Conservation (phyloP, 2,888 invertebrate genomes). For the Ectemnius continuus region DNA sequence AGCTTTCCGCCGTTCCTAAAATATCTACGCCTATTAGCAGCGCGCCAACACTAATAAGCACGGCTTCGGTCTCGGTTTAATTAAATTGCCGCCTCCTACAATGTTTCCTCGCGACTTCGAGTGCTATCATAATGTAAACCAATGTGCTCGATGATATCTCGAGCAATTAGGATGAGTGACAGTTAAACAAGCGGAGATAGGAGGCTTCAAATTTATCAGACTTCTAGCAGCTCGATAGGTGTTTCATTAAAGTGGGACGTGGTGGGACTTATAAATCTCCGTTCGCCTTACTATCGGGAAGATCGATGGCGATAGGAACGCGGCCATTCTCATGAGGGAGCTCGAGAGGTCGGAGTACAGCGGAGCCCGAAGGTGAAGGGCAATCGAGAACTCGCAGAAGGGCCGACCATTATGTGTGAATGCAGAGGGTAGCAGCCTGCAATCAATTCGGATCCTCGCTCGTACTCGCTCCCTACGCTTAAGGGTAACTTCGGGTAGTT, state of each 20-base stretch:
- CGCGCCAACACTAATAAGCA: background rate
- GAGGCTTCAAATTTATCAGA: too few relatives aligned
- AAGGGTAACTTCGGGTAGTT: constrained; percentile 63
- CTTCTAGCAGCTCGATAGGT: too few relatives aligned
- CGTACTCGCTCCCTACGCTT: constrained; percentile 41
- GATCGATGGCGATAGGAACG: constrained; percentile 28
- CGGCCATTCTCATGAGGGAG: constrained; percentile 12
- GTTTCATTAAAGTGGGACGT: too few relatives aligned
- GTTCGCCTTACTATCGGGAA: constrained; percentile 7
- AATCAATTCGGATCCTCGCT: constrained; percentile 64
- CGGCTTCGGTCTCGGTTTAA: background rate
- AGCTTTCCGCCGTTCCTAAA: background rate
- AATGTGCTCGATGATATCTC: too few relatives aligned
- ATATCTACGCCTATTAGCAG: background rate
- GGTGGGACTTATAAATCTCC: too few relatives aligned
- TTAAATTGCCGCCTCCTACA: background rate
- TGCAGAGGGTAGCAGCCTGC: constrained; percentile 65
- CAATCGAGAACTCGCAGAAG: constrained; percentile 53
- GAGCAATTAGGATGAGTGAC: too few relatives aligned
- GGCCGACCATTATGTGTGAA: constrained; percentile 59
- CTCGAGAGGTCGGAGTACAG: constrained; percentile 31
- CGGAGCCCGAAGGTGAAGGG: constrained; percentile 52
- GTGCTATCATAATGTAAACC: too few relatives aligned
- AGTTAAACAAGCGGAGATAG: too few relatives aligned
- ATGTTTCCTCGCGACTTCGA: background rate